These are phyloP conservation scores for Naja naja DNA, from an alignment of 2,113 vertebrate genomes.

Conservation along the genomic window DNA sequence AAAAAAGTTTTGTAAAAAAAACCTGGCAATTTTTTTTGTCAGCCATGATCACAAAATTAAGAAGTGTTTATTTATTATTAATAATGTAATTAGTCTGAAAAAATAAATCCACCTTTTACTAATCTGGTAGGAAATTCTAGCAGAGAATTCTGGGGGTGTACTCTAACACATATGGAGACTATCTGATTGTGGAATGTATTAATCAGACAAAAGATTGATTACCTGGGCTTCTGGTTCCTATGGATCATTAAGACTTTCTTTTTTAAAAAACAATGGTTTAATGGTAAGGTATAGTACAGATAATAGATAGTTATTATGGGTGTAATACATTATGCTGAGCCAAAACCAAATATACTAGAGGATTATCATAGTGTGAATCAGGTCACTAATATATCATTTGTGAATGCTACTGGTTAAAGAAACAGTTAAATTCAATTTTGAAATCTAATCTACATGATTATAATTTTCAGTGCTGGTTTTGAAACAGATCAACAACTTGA, in stretches of 20 bases:
- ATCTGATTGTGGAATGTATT: not conserved
- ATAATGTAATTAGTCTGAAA: slow-evolving; percentile 48
- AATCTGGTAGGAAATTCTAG: not conserved
- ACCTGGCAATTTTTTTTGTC: slow-evolving; percentile 65
- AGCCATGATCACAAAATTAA: slow-evolving; percentile 69
- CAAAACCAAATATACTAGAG: not conserved
- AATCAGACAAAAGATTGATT: not conserved
- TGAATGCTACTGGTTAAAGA: not conserved
- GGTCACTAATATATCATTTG: not conserved
- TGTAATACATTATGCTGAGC: not conserved
- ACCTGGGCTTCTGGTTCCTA: not conserved
- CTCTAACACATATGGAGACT: not conserved
- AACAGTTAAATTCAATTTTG: not conserved
- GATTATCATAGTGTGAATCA: not conserved
- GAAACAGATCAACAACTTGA: not conserved
- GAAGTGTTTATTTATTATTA: slow-evolving; percentile 68
- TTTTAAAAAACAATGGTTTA: not conserved
- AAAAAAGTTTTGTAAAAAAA: no score
- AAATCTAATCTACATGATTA: not conserved
- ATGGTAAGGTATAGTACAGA: not conserved
- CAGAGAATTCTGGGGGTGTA: not conserved
- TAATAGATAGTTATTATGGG: not conserved
- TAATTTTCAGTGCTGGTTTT: not conserved
- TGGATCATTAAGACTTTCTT: not conserved
- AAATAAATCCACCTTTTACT: slow-evolving; percentile 19